Evolutionary conservation across 2,797 vertebrate species (phyloP).

Genomic region (Tenualosa ilisha): DNA sequence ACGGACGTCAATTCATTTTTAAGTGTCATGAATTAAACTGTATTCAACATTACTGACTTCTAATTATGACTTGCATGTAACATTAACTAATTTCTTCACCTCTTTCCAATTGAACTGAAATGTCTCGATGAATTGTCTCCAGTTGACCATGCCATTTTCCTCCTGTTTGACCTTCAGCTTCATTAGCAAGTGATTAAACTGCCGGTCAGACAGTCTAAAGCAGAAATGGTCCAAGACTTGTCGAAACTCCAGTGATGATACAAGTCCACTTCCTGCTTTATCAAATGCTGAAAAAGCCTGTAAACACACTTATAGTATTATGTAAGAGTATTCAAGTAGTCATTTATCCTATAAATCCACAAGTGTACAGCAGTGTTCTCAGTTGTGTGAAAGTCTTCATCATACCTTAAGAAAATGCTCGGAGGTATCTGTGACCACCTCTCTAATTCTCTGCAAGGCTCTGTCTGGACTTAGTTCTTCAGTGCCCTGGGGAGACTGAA

Average conservation of each 20-base stretch:
- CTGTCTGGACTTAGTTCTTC: constrained; percentile 59
- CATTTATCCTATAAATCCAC: no score
- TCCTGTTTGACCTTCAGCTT: constrained; percentile 58
- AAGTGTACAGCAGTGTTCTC: background rate
- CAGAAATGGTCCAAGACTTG: constrained; percentile 70
- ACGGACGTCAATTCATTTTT: background rate
- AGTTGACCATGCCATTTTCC: constrained; percentile 57
- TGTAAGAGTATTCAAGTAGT: background rate
- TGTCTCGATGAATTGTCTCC: constrained; percentile 67
- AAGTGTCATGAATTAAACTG: background rate
- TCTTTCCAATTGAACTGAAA: constrained; percentile 53
- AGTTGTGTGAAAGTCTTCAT: background rate
- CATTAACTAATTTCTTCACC: constrained; percentile 49
- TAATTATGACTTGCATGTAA: background rate
- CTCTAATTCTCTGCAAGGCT: constrained; percentile 61
- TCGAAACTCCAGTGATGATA: constrained; percentile 63
- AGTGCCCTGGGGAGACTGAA: constrained; percentile 47
- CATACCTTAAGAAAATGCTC: constrained; percentile 63
- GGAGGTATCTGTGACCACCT: constrained; percentile 52
- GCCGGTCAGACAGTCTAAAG: constrained; percentile 60
- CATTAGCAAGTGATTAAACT: constrained; percentile 68
- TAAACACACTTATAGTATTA: background rate
- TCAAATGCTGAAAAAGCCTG: constrained; percentile 69
- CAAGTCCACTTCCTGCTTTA: constrained; percentile 58
- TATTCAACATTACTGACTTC: background rate